Base-by-base conservation (phyloP, 2,888 invertebrate species). In the Drosophila subquinaria region DNA sequence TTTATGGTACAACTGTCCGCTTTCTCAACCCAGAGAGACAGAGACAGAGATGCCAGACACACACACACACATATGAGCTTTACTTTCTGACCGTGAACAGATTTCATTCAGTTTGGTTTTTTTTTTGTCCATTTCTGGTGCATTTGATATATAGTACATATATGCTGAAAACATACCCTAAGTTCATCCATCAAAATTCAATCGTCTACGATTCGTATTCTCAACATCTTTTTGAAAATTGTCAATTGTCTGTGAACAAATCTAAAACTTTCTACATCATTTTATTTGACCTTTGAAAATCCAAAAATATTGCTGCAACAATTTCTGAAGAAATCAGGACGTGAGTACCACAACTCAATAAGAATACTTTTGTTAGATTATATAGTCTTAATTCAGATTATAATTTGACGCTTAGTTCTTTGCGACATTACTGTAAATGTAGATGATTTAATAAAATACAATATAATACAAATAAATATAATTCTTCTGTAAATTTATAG, bases 261-360 rank as follows among this genome's bases (percentile, higher is more conserved):
- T 57, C 35, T 27, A 36, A 57, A 45, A 57, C 56, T 45, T 45
- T 47, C 35, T 57, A 57, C 36, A 57, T 57, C 23, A 45, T 45
- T 57, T 57, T 57, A 45, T 35, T 57, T 45, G 56, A 57, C 56
- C 45, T 33, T 23, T 57, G 56, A 57, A 57, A 45, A 57, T 57
- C 45, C 45, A 47, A 57, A 57, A 57, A 45, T 45, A 45, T 57
- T 57, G 45, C 56, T 45, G 56, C 56, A 45, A 45, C 35, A 45
- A 45, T 15, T 57, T 45, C 35, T 57, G 45, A 36, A 36, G 35
- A 45, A 57, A 45, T 35, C 36, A 36, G 35, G 15, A 23, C 45
- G 56, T 57, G 8, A 57, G 56, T 56, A 35, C 15, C 2, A 4
- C 5, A 5, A 5, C 0, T 38, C 38, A 38, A 8, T 8, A 1